phyloP scores from a whole-genome alignment of 2,113 vertebrate genomes.

The Upupa epops region DNA sequence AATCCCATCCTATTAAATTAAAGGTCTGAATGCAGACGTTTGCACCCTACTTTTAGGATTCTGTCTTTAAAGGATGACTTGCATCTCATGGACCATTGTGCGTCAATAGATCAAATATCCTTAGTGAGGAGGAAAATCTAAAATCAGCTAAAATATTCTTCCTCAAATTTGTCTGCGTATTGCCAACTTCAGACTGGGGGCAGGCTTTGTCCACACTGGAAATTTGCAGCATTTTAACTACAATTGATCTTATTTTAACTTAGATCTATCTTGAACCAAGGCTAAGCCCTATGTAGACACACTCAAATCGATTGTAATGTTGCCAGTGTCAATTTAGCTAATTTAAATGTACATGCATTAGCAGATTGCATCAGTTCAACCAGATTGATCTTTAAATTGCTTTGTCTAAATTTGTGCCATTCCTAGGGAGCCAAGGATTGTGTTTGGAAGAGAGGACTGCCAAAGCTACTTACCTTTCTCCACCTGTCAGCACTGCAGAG shows the following conservation, averaged over 20 bases:
- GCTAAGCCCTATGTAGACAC: conserved; percentile 17
- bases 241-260: conserved; percentile 34
- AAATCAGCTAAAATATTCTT: background rate
- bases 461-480: background rate
- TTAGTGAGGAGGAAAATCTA: background rate
- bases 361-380: conserved; percentile 46
- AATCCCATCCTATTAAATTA: background rate
- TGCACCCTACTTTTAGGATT: background rate
- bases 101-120: background rate
- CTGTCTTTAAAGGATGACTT: background rate
- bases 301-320: conserved; percentile 25
- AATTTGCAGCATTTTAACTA: background rate
- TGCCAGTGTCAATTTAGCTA: conserved; percentile 43
- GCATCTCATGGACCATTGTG: background rate
- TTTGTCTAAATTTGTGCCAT: conserved; percentile 24
- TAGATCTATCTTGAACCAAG: conserved; percentile 20
- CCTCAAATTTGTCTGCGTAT: background rate
- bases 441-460: background rate
- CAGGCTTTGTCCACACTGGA: background rate
- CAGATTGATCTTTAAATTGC: conserved; percentile 51
- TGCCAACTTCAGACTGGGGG: background rate
- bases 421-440: background rate
- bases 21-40: background rate
- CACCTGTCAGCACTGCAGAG: background rate
- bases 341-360: conserved; percentile 60